Percentiles rank a stretch among this genome's conserved stretches.
Conservation (phyloP, 92 coral and sea anemone genomes). For the Palythoa caribaeorum region DNA sequence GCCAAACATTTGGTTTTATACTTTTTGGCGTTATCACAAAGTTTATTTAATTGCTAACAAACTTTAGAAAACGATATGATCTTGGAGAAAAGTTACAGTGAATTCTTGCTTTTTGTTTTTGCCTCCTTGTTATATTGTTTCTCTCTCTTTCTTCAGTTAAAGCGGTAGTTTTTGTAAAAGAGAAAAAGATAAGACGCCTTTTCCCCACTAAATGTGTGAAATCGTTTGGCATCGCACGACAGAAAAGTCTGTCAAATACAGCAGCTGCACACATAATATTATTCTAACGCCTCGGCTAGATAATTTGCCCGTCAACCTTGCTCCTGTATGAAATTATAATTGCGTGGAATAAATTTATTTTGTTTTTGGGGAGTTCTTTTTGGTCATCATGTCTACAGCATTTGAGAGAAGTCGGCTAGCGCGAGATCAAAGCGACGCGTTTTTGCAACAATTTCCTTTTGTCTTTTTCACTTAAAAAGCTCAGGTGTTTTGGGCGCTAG, state of each 20-base stretch:
- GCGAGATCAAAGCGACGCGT: slow-evolving; percentile 25
- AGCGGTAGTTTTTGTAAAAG: slow-evolving; percentile 15
- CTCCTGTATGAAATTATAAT: slow-evolving; percentile 27
- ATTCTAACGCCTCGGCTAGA: slow-evolving; percentile 13
- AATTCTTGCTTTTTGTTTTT: not conserved
- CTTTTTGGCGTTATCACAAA: slow-evolving; percentile 58
- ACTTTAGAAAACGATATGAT: slow-evolving; percentile 6
- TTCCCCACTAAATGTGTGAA: slow-evolving; percentile 32
- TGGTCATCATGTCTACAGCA: not conserved
- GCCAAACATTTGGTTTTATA: slow-evolving; percentile 72
- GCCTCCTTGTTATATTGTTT: slow-evolving; percentile 1
- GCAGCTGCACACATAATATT: slow-evolving; percentile 36
- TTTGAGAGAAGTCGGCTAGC: not conserved
- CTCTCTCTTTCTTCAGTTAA: slow-evolving; percentile 7
- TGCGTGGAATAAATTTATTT: slow-evolving; percentile 23
- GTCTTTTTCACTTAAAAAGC: slow-evolving; percentile 15
- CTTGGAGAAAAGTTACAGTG: not conserved
- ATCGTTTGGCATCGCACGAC: slow-evolving; percentile 30
- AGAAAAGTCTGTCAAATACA: slow-evolving; percentile 40
- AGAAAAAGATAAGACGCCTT: slow-evolving; percentile 21
- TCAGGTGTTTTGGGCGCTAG: slow-evolving; percentile 42
- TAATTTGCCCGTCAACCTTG: slow-evolving; percentile 9
- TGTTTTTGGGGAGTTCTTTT: slow-evolving; percentile 1
- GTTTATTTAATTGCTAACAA: slow-evolving; percentile 34
- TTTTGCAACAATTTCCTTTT: slow-evolving; percentile 20